Evolutionary conservation across 2,797 vertebrate genomes (phyloP).

Genomic region (Anguilla anguilla): DNA sequence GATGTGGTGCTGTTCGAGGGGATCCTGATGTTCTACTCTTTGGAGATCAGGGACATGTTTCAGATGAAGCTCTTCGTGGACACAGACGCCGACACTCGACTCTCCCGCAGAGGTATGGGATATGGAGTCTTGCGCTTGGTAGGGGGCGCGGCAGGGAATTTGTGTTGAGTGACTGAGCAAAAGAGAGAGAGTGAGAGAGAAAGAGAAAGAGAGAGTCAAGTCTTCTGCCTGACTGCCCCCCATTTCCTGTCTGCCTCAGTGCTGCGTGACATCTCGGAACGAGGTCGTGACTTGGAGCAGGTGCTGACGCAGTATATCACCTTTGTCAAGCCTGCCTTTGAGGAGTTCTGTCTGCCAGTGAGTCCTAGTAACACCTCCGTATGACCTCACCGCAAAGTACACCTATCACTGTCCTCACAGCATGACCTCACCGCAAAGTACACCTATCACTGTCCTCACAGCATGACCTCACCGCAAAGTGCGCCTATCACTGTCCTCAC

Average conservation of each 20-base stretch:
- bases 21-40: constrained; percentile 94
- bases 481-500: too few species aligned
- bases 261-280: constrained; percentile 87
- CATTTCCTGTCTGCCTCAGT: constrained; percentile 66
- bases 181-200: too few species aligned
- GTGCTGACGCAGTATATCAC: constrained; percentile 90
- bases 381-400: too few species aligned
- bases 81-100: constrained; percentile 92
- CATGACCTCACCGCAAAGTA: too few species aligned
- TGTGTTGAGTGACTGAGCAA: background rate
- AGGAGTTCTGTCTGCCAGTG: constrained; percentile 95
- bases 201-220: background rate
- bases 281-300: constrained; percentile 88
- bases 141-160: background rate
- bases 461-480: too few species aligned
- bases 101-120: constrained; percentile 87
- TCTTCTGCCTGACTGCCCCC: background rate
- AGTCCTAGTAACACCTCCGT: constrained; percentile 56
- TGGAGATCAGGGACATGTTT: constrained; percentile 94
- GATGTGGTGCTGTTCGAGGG: constrained; percentile 97
- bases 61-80: constrained; percentile 99
- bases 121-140: background rate
- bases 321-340: constrained; percentile 94
- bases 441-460: too few species aligned
- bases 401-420: background rate